Evolutionary conservation across 2,888 invertebrate genomes (phyloP).

Genomic region (Tenthredo distinguenda): DNA sequence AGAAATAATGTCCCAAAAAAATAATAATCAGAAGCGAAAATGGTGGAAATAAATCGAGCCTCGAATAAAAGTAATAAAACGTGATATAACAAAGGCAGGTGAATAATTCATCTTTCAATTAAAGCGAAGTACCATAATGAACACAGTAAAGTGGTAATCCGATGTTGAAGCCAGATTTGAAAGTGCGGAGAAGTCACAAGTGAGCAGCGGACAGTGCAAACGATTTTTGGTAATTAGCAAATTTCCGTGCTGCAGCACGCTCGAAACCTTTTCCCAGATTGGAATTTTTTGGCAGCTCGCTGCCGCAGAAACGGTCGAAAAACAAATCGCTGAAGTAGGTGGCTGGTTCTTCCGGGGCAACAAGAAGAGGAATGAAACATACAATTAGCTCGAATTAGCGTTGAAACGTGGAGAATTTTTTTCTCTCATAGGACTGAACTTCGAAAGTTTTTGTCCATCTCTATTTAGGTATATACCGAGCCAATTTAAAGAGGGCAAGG

Average conservation of each 20-base stretch:
- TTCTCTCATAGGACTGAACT: background rate
- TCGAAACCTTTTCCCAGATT: background rate
- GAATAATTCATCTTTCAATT: constrained; percentile 22
- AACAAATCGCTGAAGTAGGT: background rate
- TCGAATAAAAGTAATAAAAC: background rate
- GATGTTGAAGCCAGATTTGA: background rate
- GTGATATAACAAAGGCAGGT: background rate
- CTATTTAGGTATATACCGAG: background rate
- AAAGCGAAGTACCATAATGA: background rate
- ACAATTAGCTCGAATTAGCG: background rate
- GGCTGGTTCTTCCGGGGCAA: no score
- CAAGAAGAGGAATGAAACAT: background rate
- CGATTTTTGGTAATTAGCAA: constrained; percentile 24
- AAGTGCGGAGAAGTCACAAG: background rate
- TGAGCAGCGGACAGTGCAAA: background rate
- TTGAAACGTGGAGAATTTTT: background rate
- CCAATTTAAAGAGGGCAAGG: background rate
- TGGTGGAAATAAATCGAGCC: background rate
- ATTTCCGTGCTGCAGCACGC: constrained; percentile 5
- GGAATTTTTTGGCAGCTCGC: background rate
- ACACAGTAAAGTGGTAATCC: background rate
- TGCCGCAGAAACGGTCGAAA: background rate
- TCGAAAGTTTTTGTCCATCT: background rate
- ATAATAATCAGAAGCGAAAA: background rate
- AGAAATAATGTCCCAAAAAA: background rate